Evolutionary conservation across 2,888 invertebrate genomes (phyloP).

Genomic region (Drosophila niveifrons): DNA sequence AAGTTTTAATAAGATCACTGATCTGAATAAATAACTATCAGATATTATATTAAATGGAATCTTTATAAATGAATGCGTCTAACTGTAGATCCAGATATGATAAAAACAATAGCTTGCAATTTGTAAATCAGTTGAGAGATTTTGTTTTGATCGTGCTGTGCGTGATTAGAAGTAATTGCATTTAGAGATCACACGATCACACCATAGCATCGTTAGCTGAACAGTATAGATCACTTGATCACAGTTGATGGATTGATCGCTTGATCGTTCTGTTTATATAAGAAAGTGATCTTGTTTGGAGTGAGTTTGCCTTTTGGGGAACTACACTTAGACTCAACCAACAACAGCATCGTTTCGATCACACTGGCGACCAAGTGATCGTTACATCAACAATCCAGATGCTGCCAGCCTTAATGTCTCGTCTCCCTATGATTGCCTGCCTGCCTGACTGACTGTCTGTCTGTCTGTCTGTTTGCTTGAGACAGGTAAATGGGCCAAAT

Average conservation of each 20-base stretch:
- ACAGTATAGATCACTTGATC: slow-evolving; percentile 19
- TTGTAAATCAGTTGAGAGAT: background rate
- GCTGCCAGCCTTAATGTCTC: background rate
- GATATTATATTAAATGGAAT: too few species aligned
- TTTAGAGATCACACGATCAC: slow-evolving; percentile 8
- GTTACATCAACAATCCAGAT: slow-evolving; percentile 16
- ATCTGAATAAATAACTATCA: too few species aligned
- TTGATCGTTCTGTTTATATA: slow-evolving; percentile 12
- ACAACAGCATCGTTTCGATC: background rate
- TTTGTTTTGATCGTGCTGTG: background rate
- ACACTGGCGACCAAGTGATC: slow-evolving; percentile 23
- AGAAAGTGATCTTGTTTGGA: slow-evolving; percentile 6
- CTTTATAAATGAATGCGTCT: background rate
- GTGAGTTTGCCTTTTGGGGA: slow-evolving; percentile 16
- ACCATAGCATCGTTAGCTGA: slow-evolving; percentile 10
- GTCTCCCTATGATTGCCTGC: too few species aligned
- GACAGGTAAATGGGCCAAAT: slow-evolving; percentile 45
- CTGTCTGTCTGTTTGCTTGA: slow-evolving; percentile 9
- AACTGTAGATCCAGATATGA: background rate
- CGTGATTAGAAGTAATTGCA: slow-evolving; percentile 1
- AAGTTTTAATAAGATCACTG: too few species aligned
- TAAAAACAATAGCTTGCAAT: background rate
- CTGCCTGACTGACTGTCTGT: background rate
- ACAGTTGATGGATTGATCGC: slow-evolving; percentile 1
- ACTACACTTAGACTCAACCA: slow-evolving; percentile 3